phyloP scores from a whole-genome alignment of 2,888 invertebrate species.

The Psococerastis gibbosa region DNA sequence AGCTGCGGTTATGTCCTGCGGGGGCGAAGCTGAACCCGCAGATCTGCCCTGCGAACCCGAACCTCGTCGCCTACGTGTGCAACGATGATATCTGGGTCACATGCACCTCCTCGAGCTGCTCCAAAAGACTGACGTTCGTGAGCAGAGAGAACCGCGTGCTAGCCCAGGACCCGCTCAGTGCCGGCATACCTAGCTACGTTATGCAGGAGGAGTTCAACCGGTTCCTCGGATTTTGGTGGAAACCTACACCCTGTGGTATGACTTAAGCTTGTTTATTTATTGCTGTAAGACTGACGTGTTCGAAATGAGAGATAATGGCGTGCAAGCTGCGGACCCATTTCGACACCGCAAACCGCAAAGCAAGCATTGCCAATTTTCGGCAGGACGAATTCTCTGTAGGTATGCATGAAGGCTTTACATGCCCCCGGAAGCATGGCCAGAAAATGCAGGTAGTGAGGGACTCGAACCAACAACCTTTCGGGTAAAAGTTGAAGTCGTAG shows the following conservation, averaged over 20 bases:
- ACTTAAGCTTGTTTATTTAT: constrained; percentile 26
- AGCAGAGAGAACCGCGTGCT: constrained; percentile 46
- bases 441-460: too few relatives aligned
- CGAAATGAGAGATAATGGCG: too few relatives aligned
- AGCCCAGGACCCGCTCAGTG: constrained; percentile 67
- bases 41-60: constrained; percentile 60
- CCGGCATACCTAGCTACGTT: constrained; percentile 94
- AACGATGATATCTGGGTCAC: constrained; percentile 80
- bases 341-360: too few relatives aligned
- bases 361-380: too few relatives aligned
- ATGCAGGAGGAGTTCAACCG: constrained; percentile 96
- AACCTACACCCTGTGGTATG: constrained; percentile 51
- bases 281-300: constrained; percentile 9
- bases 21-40: constrained; percentile 62
- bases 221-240: constrained; percentile 98
- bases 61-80: constrained; percentile 77
- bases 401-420: too few relatives aligned
- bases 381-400: too few relatives aligned
- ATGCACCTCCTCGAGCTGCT: constrained; percentile 34
- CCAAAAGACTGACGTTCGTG: constrained; percentile 49
- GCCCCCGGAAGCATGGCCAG: too few relatives aligned
- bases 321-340: too few relatives aligned
- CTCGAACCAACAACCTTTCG: too few relatives aligned
- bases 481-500: too few relatives aligned
- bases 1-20: constrained; percentile 39